Base-by-base conservation (phyloP, 2,888 invertebrate species). In the Odontomyia ornata region DNA sequence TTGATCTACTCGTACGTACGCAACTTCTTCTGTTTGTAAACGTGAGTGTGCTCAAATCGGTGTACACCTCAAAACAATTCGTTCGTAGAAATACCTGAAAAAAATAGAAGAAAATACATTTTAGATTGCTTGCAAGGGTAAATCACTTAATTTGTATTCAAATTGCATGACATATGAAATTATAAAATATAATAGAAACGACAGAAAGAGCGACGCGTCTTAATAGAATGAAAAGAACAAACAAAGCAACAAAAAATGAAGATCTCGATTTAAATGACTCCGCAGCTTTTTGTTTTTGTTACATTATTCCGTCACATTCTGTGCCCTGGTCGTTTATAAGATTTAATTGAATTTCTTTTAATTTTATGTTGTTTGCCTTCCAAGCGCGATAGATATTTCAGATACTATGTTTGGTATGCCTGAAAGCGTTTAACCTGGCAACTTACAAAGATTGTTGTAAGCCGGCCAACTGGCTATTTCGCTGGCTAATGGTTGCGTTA, bases 101-200 rank as follows among this genome's bases (percentile, higher is more conserved):
- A 23, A 2, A 72, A 67, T 15, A n/a, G n/a, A 27, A 18, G n/a
- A 36, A 65, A 9, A 43, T 25, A 62, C 62, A 3, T 15, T 3
- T 62, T 5, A n/a, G 7, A 27, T 28, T 27, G 25, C 13, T 9
- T 60, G 18, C 23, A n/a, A 11, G 36, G n/a, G 60, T 60, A 73
- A 73, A 73, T 73, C 73, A 57, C 73, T 60, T 73, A 57, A 73
- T 73, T 73, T 73, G 73, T 73, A 73, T 73, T 73, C 73, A 73
- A 73, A 56, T 72, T n/a, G 73, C 73, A 73, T 60, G 73, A 73
- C 60, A 43, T 18, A 73, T 60, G 23, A 73, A 73, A 57, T 73
- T 73, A 73, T 57, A 46, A 30, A 73, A 73, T 73, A 60, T 57
- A 73, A 73, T 73, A 36, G 73, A 36, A 36, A 60, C 30, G 30